These are phyloP conservation scores for Montipora cactus DNA, from an alignment of 64 coral and sea anemone genomes.

Conservation along the genomic window DNA sequence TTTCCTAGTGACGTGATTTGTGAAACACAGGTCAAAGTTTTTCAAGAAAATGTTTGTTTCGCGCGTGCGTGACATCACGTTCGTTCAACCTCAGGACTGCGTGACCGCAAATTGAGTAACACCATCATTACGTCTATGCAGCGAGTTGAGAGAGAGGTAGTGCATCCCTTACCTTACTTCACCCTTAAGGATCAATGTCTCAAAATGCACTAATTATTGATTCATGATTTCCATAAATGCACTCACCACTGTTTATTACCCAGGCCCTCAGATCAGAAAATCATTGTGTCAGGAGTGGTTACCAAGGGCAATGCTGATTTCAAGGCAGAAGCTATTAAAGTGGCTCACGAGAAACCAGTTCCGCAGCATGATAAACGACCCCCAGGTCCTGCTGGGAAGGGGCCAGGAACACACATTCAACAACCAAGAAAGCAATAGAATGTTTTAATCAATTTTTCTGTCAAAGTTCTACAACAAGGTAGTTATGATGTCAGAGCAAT, in stretches of 20 bases:
- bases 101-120: too few relatives aligned
- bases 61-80: not conserved
- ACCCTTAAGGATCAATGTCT: too few relatives aligned
- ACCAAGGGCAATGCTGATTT: slow-evolving; percentile 92
- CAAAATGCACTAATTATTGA: not conserved
- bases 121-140: too few relatives aligned
- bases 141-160: too few relatives aligned
- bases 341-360: slow-evolving; percentile 86
- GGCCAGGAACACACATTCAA: slow-evolving; percentile 64
- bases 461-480: not conserved
- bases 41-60: not conserved
- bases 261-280: slow-evolving; percentile 52
- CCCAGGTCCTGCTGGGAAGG: slow-evolving; percentile 60
- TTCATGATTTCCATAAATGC: not conserved
- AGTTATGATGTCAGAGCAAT: not conserved
- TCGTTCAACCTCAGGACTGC: too few relatives aligned
- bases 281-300: slow-evolving; percentile 81
- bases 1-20: not conserved
- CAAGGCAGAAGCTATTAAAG: slow-evolving; percentile 77
- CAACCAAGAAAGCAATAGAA: slow-evolving; percentile 89
- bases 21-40: not conserved
- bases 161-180: too few relatives aligned
- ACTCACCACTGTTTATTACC: not conserved
- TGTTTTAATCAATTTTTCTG: slow-evolving; percentile 45
- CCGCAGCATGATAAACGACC: slow-evolving; percentile 90